Percentiles rank a stretch among this genome's conserved stretches.
Evolutionary conservation across 2,113 vertebrate genomes (phyloP).

Genomic region (Charina bottae): DNA sequence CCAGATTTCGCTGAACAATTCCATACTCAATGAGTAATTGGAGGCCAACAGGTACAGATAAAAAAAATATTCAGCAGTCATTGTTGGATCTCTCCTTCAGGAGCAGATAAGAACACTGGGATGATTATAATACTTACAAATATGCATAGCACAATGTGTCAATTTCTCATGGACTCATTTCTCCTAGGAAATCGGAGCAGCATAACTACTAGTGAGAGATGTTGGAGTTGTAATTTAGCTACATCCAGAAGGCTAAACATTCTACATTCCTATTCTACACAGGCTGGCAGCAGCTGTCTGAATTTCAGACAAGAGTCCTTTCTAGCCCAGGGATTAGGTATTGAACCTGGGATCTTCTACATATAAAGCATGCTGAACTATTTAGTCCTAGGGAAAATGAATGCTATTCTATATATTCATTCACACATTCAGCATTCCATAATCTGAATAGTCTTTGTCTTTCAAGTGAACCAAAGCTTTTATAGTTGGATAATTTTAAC

Average conservation of each 20-base stretch:
- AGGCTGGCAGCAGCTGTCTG: not conserved
- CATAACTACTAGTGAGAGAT: not conserved
- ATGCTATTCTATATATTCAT: not conserved
- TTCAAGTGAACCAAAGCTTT: not conserved
- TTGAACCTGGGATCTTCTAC: not conserved
- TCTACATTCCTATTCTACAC: too few species aligned
- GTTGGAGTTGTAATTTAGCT: not conserved
- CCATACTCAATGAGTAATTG: not conserved
- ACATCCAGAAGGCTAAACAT: too few species aligned
- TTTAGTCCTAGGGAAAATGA: not conserved
- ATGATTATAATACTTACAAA: too few species aligned
- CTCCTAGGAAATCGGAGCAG: not conserved
- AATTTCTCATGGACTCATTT: too few species aligned
- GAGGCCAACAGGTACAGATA: too few species aligned
- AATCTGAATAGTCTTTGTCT: not conserved
- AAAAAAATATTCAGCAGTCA: not conserved
- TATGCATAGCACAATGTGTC: too few species aligned
- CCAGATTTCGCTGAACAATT: not conserved
- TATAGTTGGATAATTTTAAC: not conserved
- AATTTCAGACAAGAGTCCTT: not conserved
- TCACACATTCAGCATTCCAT: not conserved
- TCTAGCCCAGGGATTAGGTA: not conserved
- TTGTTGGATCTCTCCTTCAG: too few species aligned
- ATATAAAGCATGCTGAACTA: not conserved
- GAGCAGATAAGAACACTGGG: too few species aligned